Base-by-base conservation (phyloP, 1,140 invertebrate genomes). In the Megalopta genalis region DNA sequence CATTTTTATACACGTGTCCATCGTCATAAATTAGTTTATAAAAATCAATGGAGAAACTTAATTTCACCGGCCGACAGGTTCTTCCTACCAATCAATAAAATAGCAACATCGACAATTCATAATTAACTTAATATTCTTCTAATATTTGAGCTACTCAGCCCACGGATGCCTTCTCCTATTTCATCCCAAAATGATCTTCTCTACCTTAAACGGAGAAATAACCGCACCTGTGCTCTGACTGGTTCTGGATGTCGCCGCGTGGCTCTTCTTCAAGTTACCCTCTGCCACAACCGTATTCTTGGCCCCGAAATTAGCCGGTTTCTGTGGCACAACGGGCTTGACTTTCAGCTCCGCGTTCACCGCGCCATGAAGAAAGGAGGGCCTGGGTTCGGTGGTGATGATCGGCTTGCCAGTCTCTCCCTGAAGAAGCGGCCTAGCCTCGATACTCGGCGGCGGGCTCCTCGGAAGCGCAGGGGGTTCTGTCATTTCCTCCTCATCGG, bases 361-460 rank as follows among this genome's bases (percentile, higher is more conserved):
- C 92, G 92, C 37, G 18, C 94, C 94, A 77, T 97, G 96, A 18
- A 97, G 92, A 83, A 97, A 97, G 5, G 96, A 96, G 8, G 94
- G 92, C 39, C 95, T 92, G 0, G 95, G 95, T 88, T 96, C 95
- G 60, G 95, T 87, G 3, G 85, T 89, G 39, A 92, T 88, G 8
- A 75, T 66, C 9, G 81, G 71, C 0, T 37, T 27, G 23, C 46
- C 25, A 6, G 68, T 65, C 25, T 87, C 85, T 1, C 68, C 46
- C 23, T 66, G 62, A 64, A 42, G 52, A n/a, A 42, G 21, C 42
- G 73, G 52, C n/a, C 73, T 80, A 0, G 54, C 0, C 1, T 89
- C 81, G 14, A 85, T 49, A 5, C 94, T 94, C 23, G 95, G 93
- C 21, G 95, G 93, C 21, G 95, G 95, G 49, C 94, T 95, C 69